These are phyloP conservation scores for Melinopterus prodromus DNA, from an alignment of 2,888 invertebrate genomes.

Conservation along the genomic window DNA sequence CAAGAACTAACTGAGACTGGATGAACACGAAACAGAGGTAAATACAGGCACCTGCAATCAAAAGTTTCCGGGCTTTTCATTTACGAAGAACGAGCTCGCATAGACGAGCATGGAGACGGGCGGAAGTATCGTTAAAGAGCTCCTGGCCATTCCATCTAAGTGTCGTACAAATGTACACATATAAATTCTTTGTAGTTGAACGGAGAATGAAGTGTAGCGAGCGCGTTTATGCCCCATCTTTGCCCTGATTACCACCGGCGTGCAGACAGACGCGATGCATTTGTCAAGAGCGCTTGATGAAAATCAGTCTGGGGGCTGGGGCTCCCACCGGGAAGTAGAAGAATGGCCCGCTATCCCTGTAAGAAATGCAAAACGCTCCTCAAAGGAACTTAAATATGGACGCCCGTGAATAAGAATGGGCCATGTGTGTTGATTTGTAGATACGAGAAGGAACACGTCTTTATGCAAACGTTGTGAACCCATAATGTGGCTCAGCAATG, in stretches of 20 bases:
- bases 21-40: constrained; percentile 14
- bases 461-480: too few relatives aligned
- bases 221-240: constrained; percentile 48
- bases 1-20: neutral
- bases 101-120: neutral
- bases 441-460: too few relatives aligned
- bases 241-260: constrained; percentile 49
- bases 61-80: constrained; percentile 32
- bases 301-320: constrained; percentile 22
- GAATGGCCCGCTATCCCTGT: too few relatives aligned
- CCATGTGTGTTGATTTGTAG: too few relatives aligned
- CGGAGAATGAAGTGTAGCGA: constrained; percentile 51
- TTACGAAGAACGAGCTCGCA: constrained; percentile 9
- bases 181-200: constrained; percentile 53
- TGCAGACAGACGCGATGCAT: constrained; percentile 46
- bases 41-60: constrained; percentile 34
- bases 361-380: too few relatives aligned
- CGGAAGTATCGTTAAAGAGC: constrained; percentile 41
- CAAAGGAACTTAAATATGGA: too few relatives aligned
- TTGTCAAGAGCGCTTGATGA: constrained; percentile 50
- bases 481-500: too few relatives aligned
- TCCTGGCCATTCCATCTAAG: constrained; percentile 49
- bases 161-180: constrained; percentile 52
- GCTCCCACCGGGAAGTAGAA: too few relatives aligned
- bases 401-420: too few relatives aligned